A percentile compares a stretch with the other conserved stretches of the same genome.
phyloP scores from a whole-genome alignment of 2,113 vertebrate genomes.

The Illadopsis cleaveri region DNA sequence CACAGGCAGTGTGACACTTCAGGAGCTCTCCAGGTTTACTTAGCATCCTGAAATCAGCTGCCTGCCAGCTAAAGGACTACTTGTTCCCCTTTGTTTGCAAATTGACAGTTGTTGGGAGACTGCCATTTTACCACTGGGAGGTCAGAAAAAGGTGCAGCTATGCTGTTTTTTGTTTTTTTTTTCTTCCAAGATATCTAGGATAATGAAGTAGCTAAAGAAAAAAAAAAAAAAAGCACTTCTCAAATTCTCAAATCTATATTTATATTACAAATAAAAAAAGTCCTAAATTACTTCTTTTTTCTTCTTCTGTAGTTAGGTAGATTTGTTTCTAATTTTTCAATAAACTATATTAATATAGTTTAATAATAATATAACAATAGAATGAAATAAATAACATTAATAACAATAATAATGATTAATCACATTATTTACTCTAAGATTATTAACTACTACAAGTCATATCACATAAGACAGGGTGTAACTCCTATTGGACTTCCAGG shows the following conservation, averaged over 20 bases:
- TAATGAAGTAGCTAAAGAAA: neutral
- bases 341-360: neutral
- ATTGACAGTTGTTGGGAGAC: neutral
- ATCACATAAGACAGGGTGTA: neutral
- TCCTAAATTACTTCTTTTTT: neutral
- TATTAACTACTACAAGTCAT: neutral
- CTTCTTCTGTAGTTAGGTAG: too few relatives aligned
- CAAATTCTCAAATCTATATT: neutral
- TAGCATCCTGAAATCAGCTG: neutral
- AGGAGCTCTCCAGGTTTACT: neutral
- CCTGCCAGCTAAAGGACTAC: neutral
- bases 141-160: neutral
- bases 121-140: neutral
- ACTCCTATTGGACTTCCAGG: neutral
- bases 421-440: neutral
- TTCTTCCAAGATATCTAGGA: neutral
- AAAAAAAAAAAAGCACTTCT: too few relatives aligned
- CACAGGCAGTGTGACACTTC: neutral
- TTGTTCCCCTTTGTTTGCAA: neutral
- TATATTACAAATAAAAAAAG: too few relatives aligned
- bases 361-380: too few relatives aligned
- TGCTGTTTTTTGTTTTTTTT: neutral
- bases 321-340: neutral
- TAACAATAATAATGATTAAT: neutral
- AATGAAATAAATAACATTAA: too few relatives aligned